phyloP scores from a whole-genome alignment of 2,888 invertebrate species.

The Ischnura elegans region DNA sequence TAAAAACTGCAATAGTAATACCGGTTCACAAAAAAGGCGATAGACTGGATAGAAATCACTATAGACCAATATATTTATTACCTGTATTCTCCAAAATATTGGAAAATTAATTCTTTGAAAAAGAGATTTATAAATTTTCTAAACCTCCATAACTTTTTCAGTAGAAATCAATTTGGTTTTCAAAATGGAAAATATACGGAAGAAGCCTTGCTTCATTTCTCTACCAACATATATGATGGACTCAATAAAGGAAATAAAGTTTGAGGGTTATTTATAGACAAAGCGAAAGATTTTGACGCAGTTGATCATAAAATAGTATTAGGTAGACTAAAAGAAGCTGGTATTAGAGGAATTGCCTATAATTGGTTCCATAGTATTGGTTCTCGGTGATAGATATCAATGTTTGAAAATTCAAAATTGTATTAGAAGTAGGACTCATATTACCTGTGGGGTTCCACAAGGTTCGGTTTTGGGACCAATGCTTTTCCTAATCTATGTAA shows the following conservation, averaged over 20 bases:
- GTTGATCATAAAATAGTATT: not conserved
- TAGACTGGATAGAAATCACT: too few relatives aligned
- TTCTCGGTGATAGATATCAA: not conserved
- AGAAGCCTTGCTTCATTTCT: not conserved
- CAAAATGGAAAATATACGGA: not conserved
- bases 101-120: not conserved
- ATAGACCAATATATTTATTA: too few relatives aligned
- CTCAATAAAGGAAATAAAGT: not conserved
- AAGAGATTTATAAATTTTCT: not conserved
- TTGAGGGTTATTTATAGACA: not conserved
- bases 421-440: not conserved
- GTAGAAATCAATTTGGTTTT: not conserved
- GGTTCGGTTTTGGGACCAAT: not conserved
- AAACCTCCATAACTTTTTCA: not conserved
- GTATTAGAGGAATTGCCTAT: not conserved
- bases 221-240: not conserved
- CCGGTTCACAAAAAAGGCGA: too few relatives aligned
- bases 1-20: not conserved
- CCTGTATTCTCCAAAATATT: not conserved
- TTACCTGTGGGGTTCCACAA: not conserved
- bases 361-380: not conserved
- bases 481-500: not conserved
- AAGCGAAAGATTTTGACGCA: not conserved
- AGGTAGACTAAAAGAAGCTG: not conserved
- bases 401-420: not conserved